phyloP scores from a whole-genome alignment of 2,113 vertebrate genomes.

The Nibea albiflora region DNA sequence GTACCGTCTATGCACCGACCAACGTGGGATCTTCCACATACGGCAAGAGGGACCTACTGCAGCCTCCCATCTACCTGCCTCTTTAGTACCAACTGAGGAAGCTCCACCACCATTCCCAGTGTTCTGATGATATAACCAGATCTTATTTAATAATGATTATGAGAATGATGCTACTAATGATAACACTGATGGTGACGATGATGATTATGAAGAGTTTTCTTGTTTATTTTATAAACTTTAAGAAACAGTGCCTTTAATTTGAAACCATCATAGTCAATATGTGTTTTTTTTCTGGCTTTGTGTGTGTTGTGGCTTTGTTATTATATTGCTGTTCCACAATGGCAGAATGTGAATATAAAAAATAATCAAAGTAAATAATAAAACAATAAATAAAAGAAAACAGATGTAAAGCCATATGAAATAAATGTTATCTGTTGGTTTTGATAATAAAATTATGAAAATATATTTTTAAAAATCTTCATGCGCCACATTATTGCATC shows the following conservation, averaged over 20 bases:
- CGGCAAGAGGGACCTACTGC: slow-evolving; percentile 86
- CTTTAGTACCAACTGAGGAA: slow-evolving; percentile 74
- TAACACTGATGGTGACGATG: slow-evolving; percentile 2
- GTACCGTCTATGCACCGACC: slow-evolving; percentile 85
- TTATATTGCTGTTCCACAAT: slow-evolving; percentile 33
- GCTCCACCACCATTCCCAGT: slow-evolving; percentile 7
- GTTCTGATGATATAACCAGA: slow-evolving; percentile 48
- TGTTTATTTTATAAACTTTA: slow-evolving; percentile 48
- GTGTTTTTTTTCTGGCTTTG: slow-evolving; percentile 5
- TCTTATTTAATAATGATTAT: slow-evolving; percentile 52
- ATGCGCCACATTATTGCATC: slow-evolving; percentile 40
- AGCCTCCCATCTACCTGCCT: slow-evolving; percentile 67
- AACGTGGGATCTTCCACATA: slow-evolving; percentile 90
- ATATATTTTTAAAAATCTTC: slow-evolving; percentile 37
- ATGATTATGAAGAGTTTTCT: slow-evolving; percentile 28
- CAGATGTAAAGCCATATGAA: slow-evolving; percentile 55
- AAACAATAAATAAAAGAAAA: slow-evolving; percentile 56
- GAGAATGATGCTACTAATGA: slow-evolving; percentile 18
- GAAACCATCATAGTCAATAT: slow-evolving; percentile 25
- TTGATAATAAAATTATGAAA: slow-evolving; percentile 82
- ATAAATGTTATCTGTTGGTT: slow-evolving; percentile 62
- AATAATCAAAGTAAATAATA: slow-evolving; percentile 6
- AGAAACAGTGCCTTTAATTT: slow-evolving; percentile 78
- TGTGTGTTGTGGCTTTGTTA: slow-evolving; percentile 45
- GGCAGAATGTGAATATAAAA: slow-evolving; percentile 60